Evolutionary conservation across 1,140 invertebrate species (phyloP).

Genomic region (Eriocheir sinensis): DNA sequence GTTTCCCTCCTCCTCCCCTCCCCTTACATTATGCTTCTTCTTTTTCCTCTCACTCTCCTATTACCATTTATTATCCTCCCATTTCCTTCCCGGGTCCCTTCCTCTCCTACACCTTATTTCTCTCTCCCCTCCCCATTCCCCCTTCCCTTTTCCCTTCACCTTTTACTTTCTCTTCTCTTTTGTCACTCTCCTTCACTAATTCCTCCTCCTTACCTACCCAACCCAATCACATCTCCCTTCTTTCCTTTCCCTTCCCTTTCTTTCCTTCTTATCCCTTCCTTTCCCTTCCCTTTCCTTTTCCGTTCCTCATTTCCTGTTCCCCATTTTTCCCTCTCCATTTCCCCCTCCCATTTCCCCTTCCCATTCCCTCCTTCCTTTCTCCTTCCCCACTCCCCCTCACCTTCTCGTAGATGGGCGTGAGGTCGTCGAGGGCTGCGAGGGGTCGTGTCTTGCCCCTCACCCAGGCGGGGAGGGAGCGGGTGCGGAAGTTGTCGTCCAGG

Average conservation of each 20-base stretch:
- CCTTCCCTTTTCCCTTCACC: too few species aligned
- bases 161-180: too few species aligned
- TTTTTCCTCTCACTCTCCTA: background rate
- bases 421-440: conserved; percentile 63
- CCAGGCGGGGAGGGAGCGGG: conserved; percentile 67
- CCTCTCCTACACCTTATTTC: too few species aligned
- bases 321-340: background rate
- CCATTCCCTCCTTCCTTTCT: background rate
- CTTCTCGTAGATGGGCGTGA: conserved; percentile 71
- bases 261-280: background rate
- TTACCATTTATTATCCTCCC: background rate
- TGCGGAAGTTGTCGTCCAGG: conserved; percentile 62
- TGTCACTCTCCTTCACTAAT: background rate
- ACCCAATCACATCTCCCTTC: too few species aligned
- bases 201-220: too few species aligned
- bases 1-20: background rate
- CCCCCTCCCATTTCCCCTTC: background rate
- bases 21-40: background rate
- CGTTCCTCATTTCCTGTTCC: background rate
- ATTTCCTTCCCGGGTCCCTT: too few species aligned
- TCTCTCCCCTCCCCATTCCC: too few species aligned
- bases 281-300: background rate
- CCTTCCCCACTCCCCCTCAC: background rate
- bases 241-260: background rate
- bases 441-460: conserved; percentile 74